Evolutionary conservation across 2,888 invertebrate genomes (phyloP).

Genomic region (Gerris lacustris): DNA sequence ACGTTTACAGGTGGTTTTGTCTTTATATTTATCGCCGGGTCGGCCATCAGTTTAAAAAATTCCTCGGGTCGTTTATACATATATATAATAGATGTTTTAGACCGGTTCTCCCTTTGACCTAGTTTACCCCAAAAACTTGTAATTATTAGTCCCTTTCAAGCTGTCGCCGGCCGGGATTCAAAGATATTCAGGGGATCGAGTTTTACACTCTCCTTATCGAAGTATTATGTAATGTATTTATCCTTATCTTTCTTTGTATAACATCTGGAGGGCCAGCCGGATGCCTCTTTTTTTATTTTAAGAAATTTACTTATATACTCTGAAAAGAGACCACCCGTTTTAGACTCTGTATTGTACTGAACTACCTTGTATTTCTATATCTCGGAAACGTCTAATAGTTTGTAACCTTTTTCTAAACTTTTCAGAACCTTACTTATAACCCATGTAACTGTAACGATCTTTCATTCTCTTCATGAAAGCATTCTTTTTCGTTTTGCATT

Average conservation of each 20-base stretch:
- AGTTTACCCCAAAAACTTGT: background rate
- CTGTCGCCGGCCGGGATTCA: background rate
- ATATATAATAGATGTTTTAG: slow-evolving; percentile 11
- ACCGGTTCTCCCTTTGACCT: slow-evolving; percentile 12
- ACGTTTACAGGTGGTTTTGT: background rate
- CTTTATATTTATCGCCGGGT: background rate
- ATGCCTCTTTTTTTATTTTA: background rate
- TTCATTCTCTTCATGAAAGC: slow-evolving; percentile 31
- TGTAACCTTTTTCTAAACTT: slow-evolving; percentile 31
- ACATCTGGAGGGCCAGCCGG: background rate
- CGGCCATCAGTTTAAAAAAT: slow-evolving; percentile 10
- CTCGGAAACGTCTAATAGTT: slow-evolving; percentile 31
- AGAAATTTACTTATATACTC: background rate
- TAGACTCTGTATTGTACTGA: background rate
- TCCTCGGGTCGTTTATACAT: background rate
- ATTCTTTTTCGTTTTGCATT: slow-evolving; percentile 26
- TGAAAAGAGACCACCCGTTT: background rate
- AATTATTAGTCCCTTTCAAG: background rate
- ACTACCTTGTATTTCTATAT: background rate
- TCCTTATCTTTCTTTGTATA: background rate
- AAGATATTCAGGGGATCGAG: background rate
- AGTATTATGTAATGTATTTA: background rate
- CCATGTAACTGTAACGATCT: slow-evolving; percentile 33
- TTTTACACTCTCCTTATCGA: background rate
- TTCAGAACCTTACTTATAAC: slow-evolving; percentile 32